phyloP scores from a whole-genome alignment of 1,140 invertebrate species.

The Calephelis nemesis region DNA sequence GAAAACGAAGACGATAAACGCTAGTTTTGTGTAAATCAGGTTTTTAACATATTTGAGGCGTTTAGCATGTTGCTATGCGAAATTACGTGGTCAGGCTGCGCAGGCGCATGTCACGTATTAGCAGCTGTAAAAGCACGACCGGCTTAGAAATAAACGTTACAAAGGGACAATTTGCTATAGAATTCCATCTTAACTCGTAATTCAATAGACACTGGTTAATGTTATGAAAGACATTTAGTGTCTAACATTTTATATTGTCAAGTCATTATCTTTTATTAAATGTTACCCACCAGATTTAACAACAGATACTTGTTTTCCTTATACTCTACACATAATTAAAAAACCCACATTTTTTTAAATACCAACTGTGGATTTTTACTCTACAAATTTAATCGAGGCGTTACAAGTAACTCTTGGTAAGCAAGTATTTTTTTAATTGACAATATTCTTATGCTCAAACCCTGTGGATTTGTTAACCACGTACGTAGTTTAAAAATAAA shows the following conservation, averaged over 20 bases:
- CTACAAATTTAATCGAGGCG: no score
- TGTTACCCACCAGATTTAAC: no score
- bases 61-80: slow-evolving; percentile 20
- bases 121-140: neutral
- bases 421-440: no score
- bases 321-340: no score
- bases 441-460: no score
- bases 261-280: neutral
- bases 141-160: slow-evolving; percentile 15
- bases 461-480: no score
- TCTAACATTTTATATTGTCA: slow-evolving; percentile 1
- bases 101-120: slow-evolving; percentile 15
- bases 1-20: neutral
- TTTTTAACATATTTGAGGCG: slow-evolving; percentile 14
- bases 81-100: slow-evolving; percentile 19
- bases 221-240: neutral
- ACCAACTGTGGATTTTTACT: no score
- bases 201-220: neutral
- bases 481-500: no score
- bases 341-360: no score
- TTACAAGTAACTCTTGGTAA: no score
- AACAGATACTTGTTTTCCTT: no score
- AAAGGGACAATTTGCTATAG: slow-evolving; percentile 16
- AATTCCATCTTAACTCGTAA: neutral
- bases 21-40: slow-evolving; percentile 24